A percentile compares a stretch with the other conserved stretches of the same genome.
Conservation (phyloP, 2,113 vertebrate species). For the Diadophis punctatus region DNA sequence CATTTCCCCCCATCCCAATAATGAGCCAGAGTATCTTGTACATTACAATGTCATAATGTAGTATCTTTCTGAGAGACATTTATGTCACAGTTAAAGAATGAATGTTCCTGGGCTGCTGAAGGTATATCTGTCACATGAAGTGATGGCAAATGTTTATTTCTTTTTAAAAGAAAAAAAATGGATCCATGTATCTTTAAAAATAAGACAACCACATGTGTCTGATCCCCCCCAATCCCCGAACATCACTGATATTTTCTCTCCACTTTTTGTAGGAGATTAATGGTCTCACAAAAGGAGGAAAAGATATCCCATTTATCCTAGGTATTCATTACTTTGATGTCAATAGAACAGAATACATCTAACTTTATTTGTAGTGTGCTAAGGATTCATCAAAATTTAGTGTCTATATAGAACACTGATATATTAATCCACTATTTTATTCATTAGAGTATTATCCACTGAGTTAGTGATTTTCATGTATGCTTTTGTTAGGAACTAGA, state of each 20-base stretch:
- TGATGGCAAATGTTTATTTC: neutral
- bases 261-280: neutral
- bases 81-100: neutral
- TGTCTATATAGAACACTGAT: constrained; percentile 58
- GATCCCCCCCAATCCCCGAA: neutral
- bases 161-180: neutral
- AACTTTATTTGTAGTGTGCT: constrained; percentile 18
- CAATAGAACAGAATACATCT: neutral
- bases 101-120: neutral
- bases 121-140: neutral
- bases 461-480: constrained; percentile 50
- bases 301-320: neutral
- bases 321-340: neutral
- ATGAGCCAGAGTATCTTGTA: neutral
- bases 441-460: constrained; percentile 55
- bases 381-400: constrained; percentile 29
- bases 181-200: neutral
- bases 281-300: neutral
- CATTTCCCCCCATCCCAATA: neutral
- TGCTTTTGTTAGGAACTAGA: constrained; percentile 38
- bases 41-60: neutral
- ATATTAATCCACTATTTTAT: constrained; percentile 47
- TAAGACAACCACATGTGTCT: neutral
- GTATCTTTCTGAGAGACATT: neutral
- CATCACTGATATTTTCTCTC: neutral